phyloP scores from a whole-genome alignment of 2,113 vertebrate genomes.

The Platycercus adscitus region DNA sequence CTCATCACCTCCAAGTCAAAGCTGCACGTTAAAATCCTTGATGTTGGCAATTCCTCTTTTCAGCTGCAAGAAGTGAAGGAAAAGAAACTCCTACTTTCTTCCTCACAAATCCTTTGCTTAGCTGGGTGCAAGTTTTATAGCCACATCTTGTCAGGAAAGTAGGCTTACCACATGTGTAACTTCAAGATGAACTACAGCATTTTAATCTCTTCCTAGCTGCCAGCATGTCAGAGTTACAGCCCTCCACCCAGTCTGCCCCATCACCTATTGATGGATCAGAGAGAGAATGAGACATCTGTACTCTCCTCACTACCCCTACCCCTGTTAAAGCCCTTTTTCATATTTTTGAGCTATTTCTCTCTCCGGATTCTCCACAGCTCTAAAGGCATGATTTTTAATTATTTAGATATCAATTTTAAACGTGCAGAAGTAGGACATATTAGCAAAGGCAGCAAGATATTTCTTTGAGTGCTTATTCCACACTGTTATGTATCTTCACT shows the following conservation, averaged over 20 bases:
- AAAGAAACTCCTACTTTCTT: neutral
- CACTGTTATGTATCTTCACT: neutral
- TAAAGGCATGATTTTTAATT: neutral
- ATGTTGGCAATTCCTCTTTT: neutral
- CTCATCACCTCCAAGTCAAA: neutral
- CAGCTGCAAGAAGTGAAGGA: neutral
- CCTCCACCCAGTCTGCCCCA: neutral
- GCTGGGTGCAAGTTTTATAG: neutral
- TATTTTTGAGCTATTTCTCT: neutral
- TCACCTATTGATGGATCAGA: neutral
- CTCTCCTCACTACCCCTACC: neutral
- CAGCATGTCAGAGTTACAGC: neutral
- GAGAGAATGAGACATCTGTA: neutral
- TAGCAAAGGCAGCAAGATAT: neutral
- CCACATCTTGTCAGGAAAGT: neutral
- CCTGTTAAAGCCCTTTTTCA: neutral
- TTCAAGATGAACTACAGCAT: fast-evolving
- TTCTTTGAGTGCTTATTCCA: neutral
- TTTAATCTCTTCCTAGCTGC: neutral
- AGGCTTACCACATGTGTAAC: neutral
- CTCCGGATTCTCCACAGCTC: neutral
- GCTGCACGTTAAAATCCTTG: neutral
- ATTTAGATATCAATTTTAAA: neutral
- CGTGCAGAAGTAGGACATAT: neutral
- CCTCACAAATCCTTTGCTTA: neutral